Base-by-base conservation (phyloP, 2,888 invertebrate genomes). In the Epinotia demarniana region DNA sequence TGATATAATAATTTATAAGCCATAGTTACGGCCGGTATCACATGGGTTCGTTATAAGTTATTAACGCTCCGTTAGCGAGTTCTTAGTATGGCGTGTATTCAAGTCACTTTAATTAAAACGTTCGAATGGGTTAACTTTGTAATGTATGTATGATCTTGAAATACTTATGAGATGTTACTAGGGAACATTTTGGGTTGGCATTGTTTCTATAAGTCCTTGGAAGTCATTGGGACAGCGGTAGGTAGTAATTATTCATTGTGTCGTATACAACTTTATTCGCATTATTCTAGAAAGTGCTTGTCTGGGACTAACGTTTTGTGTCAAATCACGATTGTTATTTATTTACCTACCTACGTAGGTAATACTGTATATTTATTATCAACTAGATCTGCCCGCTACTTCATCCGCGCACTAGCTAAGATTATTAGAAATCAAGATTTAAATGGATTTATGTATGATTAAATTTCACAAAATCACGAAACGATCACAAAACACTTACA, bases 131-230 rank as follows among this genome's bases (percentile, higher is more conserved):
- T 58, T 69, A 69, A 69, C 68, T 69, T 68, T 46, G 68, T 58
- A 69, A 69, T 60, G 68, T 69, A 69, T 69, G 68, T 69, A 69
- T 69, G 69, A 69, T 69, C 69, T 69, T 69, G 69, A 58, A 60
- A 69, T 62, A 62, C 70, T 71, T 62, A 71, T 62, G 70, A 71
- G 61, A 18, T 62, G 33, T 62, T 53, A 27, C 46, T 27, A 16
- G 69, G 66, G 33, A 53, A 53, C n/a, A n/a, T n/a, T 53, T 53
- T 61, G 33, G 11, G 61, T 33, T n/a, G 33, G 33, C 27, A 61
- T 69, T 60, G 69, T 60, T 69, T 60, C 58, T 60, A 23, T 67
- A 39, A 18, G 66, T 39, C 39, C 33, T 68, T 68, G 43, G 16
- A 58, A 68, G 19, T 58, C 13, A 8, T 46, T 46, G 19, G 57